Evolutionary conservation across 2,888 invertebrate genomes (phyloP).

Genomic region (Prosapia bicincta): DNA sequence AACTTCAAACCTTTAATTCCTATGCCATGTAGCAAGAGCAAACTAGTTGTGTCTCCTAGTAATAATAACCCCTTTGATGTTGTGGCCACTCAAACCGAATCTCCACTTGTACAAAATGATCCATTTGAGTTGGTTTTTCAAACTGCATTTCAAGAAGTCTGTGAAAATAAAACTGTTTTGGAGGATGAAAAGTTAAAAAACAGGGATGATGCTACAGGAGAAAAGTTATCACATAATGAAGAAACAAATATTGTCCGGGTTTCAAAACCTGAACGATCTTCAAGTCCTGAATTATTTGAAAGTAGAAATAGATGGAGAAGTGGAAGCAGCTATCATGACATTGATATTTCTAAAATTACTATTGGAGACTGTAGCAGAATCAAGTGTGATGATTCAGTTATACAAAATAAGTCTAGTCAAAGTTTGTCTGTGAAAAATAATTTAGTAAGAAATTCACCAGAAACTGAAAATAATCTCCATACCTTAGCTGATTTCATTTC

Average conservation of each 20-base stretch:
- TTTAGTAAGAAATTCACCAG: background rate
- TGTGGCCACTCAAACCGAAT: background rate
- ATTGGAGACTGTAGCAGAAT: background rate
- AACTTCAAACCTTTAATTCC: conserved; percentile 4
- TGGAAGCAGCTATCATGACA: no score
- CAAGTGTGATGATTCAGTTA: background rate
- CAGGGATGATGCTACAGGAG: background rate
- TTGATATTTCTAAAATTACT: background rate
- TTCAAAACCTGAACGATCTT: no score
- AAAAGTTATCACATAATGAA: no score
- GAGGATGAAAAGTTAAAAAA: background rate
- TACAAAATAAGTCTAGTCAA: background rate
- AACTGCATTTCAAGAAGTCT: background rate
- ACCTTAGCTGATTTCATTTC: conserved; percentile 5
- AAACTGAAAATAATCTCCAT: background rate
- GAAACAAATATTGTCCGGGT: no score
- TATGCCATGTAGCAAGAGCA: background rate
- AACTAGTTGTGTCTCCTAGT: background rate
- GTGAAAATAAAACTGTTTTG: background rate
- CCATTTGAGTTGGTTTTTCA: conserved; percentile 6
- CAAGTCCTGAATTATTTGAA: no score
- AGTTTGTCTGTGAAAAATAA: background rate
- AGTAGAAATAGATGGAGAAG: background rate
- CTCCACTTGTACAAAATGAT: background rate
- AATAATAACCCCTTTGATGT: background rate